Evolutionary conservation across 2,113 vertebrate species (phyloP).

Genomic region (Cercocebus atys): DNA sequence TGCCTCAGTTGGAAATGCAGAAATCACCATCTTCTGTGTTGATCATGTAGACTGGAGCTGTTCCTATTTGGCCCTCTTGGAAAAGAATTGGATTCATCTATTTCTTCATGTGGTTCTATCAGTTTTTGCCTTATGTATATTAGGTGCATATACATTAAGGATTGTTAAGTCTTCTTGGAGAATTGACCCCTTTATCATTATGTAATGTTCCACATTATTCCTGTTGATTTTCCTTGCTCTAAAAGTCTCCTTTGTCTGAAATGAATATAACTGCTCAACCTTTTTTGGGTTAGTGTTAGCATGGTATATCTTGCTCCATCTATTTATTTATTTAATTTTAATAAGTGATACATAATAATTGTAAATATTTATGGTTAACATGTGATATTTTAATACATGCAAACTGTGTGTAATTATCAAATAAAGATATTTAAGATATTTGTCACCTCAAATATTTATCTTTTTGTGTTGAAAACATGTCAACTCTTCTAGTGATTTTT

Average conservation of each 20-base stretch:
- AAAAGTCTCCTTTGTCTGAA: not conserved
- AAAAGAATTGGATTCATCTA: not conserved
- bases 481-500: not conserved
- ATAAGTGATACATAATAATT: not conserved
- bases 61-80: too few relatives aligned
- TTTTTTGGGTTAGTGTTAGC: not conserved
- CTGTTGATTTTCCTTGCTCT: not conserved
- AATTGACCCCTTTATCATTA: not conserved
- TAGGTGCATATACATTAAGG: not conserved
- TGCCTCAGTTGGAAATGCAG: too few relatives aligned
- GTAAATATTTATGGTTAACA: not conserved
- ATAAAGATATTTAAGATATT: not conserved
- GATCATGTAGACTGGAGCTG: too few relatives aligned
- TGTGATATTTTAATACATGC: not conserved
- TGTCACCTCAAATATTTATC: not conserved
- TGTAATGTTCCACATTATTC: not conserved
- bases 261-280: not conserved
- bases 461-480: not conserved
- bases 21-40: too few relatives aligned
- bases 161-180: not conserved
- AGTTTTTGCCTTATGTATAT: not conserved
- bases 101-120: not conserved
- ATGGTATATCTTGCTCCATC: not conserved
- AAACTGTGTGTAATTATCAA: not conserved
- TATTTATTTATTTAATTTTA: not conserved